Base-by-base conservation (phyloP, 2,888 invertebrate genomes). In the Horisme vitalbata region DNA sequence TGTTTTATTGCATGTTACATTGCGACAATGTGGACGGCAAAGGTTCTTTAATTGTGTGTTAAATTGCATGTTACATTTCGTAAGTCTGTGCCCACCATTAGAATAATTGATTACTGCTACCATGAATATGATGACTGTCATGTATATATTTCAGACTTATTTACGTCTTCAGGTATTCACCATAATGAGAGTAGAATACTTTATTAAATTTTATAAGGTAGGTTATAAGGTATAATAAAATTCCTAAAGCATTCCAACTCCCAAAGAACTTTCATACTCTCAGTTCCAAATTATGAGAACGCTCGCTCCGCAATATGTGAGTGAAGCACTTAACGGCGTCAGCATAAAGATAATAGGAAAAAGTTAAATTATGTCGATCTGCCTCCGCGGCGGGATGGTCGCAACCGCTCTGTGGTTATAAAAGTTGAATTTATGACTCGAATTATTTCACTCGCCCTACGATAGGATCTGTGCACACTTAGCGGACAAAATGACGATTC, bases 321-420 rank as follows among this genome's bases (percentile, higher is more conserved):
- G 73, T 71, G 68, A 68, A 67, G 65, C 72, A 74, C 76, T 81
- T 82, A 83, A 83, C 79, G 71, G 69, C 75, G 82, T 86, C 85
- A 84, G 84, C 85, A 77, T 80, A 85, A 87, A 87, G 83, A 87
- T 88, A 88, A 88, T 88, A 86, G 85, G 88, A 86, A 88, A 89
- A 89, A 87, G 89, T 87, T 89, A 87, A 87, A 88, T 86, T 82
- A 85, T 85, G 84, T 87, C 84, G 83, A 87, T 82, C 82, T 72
- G 73, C 75, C 77, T 71, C 72, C 80, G 77, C 69, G 60, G 63
- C 61, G 63, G 47, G 61, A 59, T 70, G 68, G 64, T 66, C 71
- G 59, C 66, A 48, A 53, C 44, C 68, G 70, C 70, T 69, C 63
- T 63, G 63, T 59, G 69, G 81, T 79, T 81, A 84, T 86, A 85